Evolutionary conservation across 1,140 invertebrate species (phyloP), one percentile per base, ranked within the genome.

Genomic region (Procambarus clarkii): DNA sequence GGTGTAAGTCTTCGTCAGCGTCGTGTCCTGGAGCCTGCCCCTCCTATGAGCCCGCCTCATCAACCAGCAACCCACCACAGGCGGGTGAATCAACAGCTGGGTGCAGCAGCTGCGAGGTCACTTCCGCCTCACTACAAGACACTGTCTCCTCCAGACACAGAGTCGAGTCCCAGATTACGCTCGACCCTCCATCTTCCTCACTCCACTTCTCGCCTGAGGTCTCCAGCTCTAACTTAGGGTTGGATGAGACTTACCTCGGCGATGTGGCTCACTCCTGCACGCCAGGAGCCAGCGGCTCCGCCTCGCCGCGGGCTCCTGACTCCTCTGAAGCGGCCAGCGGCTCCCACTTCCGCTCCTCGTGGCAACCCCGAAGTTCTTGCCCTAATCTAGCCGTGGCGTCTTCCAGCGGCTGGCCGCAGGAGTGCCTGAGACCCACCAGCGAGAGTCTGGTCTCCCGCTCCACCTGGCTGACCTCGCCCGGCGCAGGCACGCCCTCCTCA

Each of bases 401-500:
- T 71, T 88, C 78, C 77, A 81, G 60, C 45, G n/a, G 60, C 15
- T 80, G 58, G 77, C 46, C 60, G 13, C 64, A 45, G n/a, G 82
- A 84, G 24, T 69, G 45, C 45, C 64, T 45, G 44, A 64, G 24
- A n/a, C 60, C n/a, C 44, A 34, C 54, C 18, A 54, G 86, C 7
- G 86, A 88, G 60, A 69, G 76, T 60, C 48, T 54, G n/a, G 86
- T 88, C 34, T 88, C 86, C 54, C 77, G 86, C 77, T 88, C 86
- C 50, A 88, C 44, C 21, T 88, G 86, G 78, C 78, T 48, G n/a
- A 11, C 64, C 18, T 24, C 58, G 8, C 21, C 46, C 5, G 7
- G n/a, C 2, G 45, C 58, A 18, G 77, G 74, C 34, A 64, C 60
- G 24, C 11, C 78, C 5, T 80, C 86, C 9, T 81, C 86, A 3